phyloP scores from a whole-genome alignment of 2,797 vertebrate genomes.

The Gastrophryne carolinensis region DNA sequence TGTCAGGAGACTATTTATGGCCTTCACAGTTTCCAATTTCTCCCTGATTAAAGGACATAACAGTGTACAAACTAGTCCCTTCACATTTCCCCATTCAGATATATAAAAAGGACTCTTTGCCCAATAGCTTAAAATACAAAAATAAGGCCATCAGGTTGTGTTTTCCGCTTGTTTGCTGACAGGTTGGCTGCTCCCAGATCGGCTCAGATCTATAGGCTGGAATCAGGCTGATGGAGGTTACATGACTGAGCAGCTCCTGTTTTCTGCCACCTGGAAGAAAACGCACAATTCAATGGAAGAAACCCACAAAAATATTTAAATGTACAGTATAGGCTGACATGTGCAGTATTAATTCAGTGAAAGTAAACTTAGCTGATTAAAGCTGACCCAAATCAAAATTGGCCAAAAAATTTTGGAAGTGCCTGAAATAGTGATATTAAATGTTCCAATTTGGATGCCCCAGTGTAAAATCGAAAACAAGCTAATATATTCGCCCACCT shows the following conservation, averaged over 20 bases:
- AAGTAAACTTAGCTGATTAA: no score
- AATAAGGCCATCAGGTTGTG: slow-evolving; percentile 73
- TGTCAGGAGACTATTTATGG: slow-evolving; percentile 56
- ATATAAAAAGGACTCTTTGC: slow-evolving; percentile 58
- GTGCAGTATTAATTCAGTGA: no score
- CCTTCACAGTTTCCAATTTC: slow-evolving; percentile 58
- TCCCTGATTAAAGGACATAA: slow-evolving; percentile 26
- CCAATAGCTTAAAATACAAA: slow-evolving; percentile 64
- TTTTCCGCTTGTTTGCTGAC: slow-evolving; percentile 70
- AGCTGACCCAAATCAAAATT: no score
- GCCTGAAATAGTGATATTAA: no score
- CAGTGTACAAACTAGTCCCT: slow-evolving; percentile 56
- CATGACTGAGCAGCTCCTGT: slow-evolving; percentile 80
- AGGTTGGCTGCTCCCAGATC: slow-evolving; percentile 78
- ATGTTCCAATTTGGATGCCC: no score
- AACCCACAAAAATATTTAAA: no score
- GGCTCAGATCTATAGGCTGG: slow-evolving; percentile 68
- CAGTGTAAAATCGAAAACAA: no score
- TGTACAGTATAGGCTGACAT: no score
- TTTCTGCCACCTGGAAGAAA: slow-evolving; percentile 68
- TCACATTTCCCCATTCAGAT: slow-evolving; percentile 62
- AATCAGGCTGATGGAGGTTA: slow-evolving; percentile 63
- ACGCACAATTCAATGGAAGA: no score
- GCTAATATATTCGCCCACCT: no score
- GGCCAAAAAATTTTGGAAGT: no score